These are phyloP conservation scores for Philopotamus ludificatus DNA, from an alignment of 1,140 invertebrate genomes.

Conservation along the genomic window DNA sequence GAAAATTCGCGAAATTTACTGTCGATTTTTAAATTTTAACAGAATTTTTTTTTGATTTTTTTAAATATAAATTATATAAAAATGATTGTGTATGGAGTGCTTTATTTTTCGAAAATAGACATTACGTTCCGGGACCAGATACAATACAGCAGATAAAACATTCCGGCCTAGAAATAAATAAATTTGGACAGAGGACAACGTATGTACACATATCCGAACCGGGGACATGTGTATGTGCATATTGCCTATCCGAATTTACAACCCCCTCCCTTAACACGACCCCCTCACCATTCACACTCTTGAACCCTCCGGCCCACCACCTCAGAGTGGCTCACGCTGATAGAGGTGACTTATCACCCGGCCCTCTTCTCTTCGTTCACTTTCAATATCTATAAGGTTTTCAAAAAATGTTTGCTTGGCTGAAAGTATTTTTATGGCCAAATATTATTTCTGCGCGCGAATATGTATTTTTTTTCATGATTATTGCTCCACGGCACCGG, in stretches of 20 bases:
- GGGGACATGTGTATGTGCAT: neutral
- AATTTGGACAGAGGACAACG: neutral
- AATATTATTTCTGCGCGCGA: neutral
- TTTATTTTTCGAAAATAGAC: no score
- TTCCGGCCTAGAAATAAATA: no score
- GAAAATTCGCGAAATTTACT: no score
- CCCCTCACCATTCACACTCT: neutral
- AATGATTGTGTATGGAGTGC: no score
- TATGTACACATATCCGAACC: neutral
- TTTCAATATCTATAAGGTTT: slow-evolving; percentile 23
- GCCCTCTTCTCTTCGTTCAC: slow-evolving; percentile 19
- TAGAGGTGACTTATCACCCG: slow-evolving; percentile 40
- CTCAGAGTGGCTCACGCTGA: slow-evolving; percentile 35
- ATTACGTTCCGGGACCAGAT: no score
- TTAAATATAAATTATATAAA: no score
- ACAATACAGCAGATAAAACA: no score
- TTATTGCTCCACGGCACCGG: no score
- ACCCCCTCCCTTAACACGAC: no score
- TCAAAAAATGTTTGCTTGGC: neutral
- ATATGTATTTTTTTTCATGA: no score
- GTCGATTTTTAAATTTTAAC: no score
- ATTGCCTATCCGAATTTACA: slow-evolving; percentile 17
- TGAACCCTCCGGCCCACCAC: slow-evolving; percentile 16
- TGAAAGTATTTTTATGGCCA: neutral
- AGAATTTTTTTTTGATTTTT: no score